phyloP scores from a whole-genome alignment of 2,113 vertebrate genomes.

The Laterallus jamaicensis region DNA sequence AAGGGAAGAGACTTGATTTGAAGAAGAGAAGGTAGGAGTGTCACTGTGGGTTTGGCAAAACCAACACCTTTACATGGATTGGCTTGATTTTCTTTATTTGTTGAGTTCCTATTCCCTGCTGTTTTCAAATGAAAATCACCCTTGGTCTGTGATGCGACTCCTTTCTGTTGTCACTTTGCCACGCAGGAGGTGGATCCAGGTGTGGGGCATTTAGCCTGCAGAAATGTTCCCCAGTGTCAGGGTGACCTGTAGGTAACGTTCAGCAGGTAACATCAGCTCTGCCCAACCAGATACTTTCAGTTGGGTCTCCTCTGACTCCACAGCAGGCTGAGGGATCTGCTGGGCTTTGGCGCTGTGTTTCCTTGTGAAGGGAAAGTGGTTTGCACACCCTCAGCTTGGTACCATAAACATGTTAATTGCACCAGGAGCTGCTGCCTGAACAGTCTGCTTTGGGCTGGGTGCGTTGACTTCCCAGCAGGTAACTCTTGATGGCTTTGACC shows the following conservation, averaged over 20 bases:
- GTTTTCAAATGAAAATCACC: background rate
- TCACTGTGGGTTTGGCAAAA: background rate
- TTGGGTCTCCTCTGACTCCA: background rate
- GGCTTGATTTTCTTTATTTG: background rate
- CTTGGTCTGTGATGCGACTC: background rate
- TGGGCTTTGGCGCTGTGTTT: background rate
- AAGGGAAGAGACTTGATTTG: background rate
- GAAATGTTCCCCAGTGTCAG: background rate
- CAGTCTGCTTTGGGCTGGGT: background rate
- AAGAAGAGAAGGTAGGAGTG: background rate
- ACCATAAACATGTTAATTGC: background rate
- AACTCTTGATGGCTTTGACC: background rate
- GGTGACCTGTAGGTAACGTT: no score
- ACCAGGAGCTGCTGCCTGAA: background rate
- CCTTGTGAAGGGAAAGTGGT: background rate
- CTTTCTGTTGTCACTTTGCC: background rate
- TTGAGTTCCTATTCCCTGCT: background rate
- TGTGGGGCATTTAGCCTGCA: background rate
- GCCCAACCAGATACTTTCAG: background rate
- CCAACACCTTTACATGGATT: background rate
- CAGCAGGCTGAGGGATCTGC: background rate
- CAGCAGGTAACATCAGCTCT: background rate
- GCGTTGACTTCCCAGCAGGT: background rate
- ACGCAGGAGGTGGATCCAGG: background rate
- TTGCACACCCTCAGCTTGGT: background rate